Base-by-base conservation (phyloP, 2,888 invertebrate genomes). In the Microctonus hyperodae region DNA sequence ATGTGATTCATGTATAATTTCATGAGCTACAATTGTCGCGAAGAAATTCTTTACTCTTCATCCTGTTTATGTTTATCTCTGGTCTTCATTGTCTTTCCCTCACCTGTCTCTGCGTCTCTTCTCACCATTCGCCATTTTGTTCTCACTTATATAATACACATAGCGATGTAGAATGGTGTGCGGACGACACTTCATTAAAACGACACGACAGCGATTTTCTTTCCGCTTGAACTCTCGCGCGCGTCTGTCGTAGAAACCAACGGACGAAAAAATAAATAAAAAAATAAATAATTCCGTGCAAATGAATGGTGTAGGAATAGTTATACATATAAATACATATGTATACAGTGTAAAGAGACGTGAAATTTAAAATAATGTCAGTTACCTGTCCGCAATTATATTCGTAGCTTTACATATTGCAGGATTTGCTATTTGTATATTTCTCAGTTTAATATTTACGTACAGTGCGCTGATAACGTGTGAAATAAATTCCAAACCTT, bases 161-260 rank as follows among this genome's bases (percentile, higher is more conserved):
- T 23, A 23, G 31, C n/a, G 16, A 57, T 58, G 53, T 31, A 64
- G 53, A 63, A 67, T 63, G 48, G 72, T 60, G 65, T 70, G 69
- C 70, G 64, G 58, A 71, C 69, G 73, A 70, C 71, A 72, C 70
- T 72, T 70, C 73, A 67, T 72, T 72, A 70, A 69, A 69, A 55
- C 60, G 64, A 66, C 61, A 69, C 64, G 59, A 57, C 64, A 59
- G 50, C 58, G 53, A 61, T 65, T 60, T 57, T 63, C 58, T 63
- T 68, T 69, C 65, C 37, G 63, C 63, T 58, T 67, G 50, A 64
- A 53, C 69, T 60, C 65, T 64, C 62, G 44, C 63, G 51, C 62
- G 58, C 63, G 51, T 59, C 33, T 50, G 44, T 53, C 35, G 58
- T 53, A 62, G 51, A 33, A 37, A 25, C 44, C 44, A 44, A 16